Conservation (phyloP, 2,888 invertebrate genomes). For the Hydriomena furcata region DNA sequence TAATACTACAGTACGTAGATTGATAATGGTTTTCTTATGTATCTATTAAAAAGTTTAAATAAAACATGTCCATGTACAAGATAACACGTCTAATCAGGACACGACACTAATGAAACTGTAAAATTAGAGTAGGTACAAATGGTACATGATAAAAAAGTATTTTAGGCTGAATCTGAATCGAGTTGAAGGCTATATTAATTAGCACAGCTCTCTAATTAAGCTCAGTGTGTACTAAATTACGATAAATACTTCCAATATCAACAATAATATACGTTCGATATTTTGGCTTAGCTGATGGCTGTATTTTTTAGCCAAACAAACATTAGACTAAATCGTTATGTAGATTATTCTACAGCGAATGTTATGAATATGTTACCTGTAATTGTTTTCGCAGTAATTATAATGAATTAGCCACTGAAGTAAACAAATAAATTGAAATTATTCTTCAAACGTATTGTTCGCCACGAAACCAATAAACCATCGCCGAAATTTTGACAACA, state of each 20-base stretch:
- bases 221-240: not conserved
- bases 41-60: too few species aligned
- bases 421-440: not conserved
- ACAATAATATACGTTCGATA: not conserved
- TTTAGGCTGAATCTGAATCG: too few species aligned
- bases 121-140: too few species aligned
- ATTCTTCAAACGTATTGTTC: slow-evolving; percentile 18
- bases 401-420: not conserved
- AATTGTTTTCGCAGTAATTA: slow-evolving; percentile 1
- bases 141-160: too few species aligned
- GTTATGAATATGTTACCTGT: slow-evolving; percentile 8
- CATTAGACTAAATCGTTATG: slow-evolving; percentile 2
- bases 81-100: too few species aligned
- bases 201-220: not conserved
- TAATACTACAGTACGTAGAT: too few species aligned
- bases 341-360: not conserved
- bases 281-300: slow-evolving; percentile 2
- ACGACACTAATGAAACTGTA: too few species aligned
- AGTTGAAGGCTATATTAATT: too few species aligned
- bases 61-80: too few species aligned
- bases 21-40: too few species aligned
- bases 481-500: slow-evolving; percentile 25
- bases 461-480: slow-evolving; percentile 36
- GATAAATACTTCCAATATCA: too few species aligned
- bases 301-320: slow-evolving; percentile 21